Evolutionary conservation across 2,888 invertebrate genomes (phyloP).

Genomic region (Drosophila pseudotakahashii): DNA sequence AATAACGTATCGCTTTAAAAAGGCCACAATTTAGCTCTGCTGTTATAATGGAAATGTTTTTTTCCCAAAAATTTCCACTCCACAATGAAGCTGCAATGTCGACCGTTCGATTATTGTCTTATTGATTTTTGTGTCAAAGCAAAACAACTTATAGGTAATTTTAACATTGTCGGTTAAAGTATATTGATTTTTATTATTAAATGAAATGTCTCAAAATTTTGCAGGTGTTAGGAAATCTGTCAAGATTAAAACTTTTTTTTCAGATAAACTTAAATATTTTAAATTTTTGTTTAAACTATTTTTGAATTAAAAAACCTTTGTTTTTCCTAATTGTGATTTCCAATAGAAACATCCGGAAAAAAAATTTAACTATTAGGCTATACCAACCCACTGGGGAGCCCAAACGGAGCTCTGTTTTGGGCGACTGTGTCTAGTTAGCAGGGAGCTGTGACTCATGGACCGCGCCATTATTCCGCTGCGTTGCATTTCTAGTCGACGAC

Average conservation of each 20-base stretch:
- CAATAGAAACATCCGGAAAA: no score
- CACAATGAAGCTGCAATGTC: background rate
- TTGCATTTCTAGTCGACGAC: background rate
- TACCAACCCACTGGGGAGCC: background rate
- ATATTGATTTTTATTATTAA: background rate
- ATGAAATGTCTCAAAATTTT: background rate
- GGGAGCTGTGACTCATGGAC: background rate
- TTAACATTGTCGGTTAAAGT: background rate
- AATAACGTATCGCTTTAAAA: no score
- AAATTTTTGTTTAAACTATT: no score
- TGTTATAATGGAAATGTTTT: background rate
- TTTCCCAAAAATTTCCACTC: background rate
- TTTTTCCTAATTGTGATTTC: no score
- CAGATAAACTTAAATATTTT: no score
- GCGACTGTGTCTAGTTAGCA: no score
- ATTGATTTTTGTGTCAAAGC: background rate
- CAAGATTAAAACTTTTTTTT: no score
- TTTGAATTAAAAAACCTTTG: no score
- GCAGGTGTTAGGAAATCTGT: no score
- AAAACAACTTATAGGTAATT: background rate
- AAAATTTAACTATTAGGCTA: background rate
- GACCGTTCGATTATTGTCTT: background rate
- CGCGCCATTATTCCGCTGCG: background rate
- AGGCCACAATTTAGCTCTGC: background rate
- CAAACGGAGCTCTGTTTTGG: background rate